Evolutionary conservation across 2,888 invertebrate species (phyloP).

Genomic region (Galeruca laticollis): DNA sequence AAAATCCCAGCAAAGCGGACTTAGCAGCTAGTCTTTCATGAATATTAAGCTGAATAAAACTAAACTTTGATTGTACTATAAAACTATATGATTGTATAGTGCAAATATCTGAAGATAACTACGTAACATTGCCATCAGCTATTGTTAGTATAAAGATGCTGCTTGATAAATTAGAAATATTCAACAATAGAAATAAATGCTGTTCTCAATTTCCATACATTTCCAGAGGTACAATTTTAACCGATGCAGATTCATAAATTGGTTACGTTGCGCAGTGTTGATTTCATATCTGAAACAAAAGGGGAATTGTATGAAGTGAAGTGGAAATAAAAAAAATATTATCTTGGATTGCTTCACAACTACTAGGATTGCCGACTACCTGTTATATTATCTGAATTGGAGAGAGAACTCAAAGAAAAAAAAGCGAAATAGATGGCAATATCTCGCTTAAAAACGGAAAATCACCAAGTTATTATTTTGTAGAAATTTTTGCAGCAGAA

Average conservation of each 20-base stretch:
- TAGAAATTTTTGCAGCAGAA: no score
- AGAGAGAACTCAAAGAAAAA: no score
- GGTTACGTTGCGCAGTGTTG: not conserved
- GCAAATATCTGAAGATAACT: not conserved
- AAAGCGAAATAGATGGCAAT: no score
- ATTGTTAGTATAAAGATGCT: not conserved
- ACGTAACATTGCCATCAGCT: not conserved
- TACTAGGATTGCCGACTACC: no score
- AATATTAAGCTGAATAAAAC: no score
- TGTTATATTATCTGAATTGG: no score
- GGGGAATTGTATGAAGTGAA: not conserved
- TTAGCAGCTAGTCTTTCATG: no score
- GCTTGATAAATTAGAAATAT: not conserved
- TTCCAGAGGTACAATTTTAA: constrained; percentile 2
- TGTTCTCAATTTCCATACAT: not conserved
- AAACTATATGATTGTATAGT: no score
- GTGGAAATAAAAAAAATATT: not conserved
- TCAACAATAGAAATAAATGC: not conserved
- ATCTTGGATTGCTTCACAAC: not conserved
- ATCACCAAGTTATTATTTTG: no score
- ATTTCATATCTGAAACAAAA: not conserved
- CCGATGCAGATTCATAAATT: not conserved
- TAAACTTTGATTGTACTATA: no score
- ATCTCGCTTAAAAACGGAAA: no score
- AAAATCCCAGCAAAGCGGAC: no score